Evolutionary conservation across 1,140 invertebrate species (phyloP).

Genomic region (Zaprionus davidi): DNA sequence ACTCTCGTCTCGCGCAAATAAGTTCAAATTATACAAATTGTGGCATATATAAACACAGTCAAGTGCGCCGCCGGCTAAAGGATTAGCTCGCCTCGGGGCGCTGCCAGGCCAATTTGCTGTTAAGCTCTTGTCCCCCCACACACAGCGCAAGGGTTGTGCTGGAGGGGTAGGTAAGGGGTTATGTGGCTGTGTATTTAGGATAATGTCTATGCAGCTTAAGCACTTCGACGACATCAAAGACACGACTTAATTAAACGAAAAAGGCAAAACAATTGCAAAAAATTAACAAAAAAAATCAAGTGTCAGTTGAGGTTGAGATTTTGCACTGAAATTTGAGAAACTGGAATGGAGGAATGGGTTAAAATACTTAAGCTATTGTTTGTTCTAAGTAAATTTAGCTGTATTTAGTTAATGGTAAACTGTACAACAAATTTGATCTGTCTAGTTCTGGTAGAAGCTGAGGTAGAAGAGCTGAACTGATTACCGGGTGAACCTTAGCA

Average conservation of each 20-base stretch:
- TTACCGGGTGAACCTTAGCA: too few species aligned
- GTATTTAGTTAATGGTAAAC: neutral
- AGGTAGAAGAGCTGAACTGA: neutral
- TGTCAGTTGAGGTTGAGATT: neutral
- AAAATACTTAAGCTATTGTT: neutral
- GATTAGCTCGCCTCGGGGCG: constrained; percentile 46
- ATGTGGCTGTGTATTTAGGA: constrained; percentile 1
- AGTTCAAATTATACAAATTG: constrained; percentile 74
- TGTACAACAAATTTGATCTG: neutral
- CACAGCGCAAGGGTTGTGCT: neutral
- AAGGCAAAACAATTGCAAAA: neutral
- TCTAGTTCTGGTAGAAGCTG: neutral
- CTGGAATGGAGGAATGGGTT: neutral
- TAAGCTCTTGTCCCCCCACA: constrained; percentile 9
- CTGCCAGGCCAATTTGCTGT: constrained; percentile 43
- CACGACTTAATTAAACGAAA: constrained; percentile 25
- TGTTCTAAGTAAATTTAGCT: neutral
- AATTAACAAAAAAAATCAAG: constrained; percentile 8
- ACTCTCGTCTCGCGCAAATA: constrained; percentile 58
- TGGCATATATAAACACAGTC: constrained; percentile 37
- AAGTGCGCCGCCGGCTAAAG: constrained; percentile 27
- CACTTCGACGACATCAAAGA: constrained; percentile 34
- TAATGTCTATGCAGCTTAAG: neutral
- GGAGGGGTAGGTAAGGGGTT: neutral
- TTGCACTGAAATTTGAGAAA: neutral